Evolutionary conservation across 1,140 invertebrate species (phyloP), one percentile per base, ranked within the genome.

Genomic region (Ips nitidus): DNA sequence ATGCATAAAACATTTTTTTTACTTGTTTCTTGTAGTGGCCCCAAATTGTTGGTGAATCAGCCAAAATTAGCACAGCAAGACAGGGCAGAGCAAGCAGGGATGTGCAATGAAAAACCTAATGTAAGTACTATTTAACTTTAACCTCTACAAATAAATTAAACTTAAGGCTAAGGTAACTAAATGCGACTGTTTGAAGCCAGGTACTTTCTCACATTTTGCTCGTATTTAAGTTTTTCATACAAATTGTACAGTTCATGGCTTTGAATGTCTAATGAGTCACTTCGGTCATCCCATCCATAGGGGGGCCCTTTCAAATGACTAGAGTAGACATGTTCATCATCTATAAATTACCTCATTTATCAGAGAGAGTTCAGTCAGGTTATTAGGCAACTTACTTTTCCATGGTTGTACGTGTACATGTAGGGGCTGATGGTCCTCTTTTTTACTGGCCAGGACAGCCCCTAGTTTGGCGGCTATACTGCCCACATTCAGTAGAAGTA

Each of bases 151-250:
- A 22, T 22, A 22, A 22, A 22, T 22, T 22, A 22, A 22, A 22
- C 22, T 22, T 22, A 22, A 22, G 22, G 22, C 22, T 22, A 22
- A 22, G 22, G 22, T 22, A 22, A 8, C 62, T 64, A 47, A 5
- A 41, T 52, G 4, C 52, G 22, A 2, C n/a, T 58, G 7, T 45
- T 66, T 8, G 41, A 40, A 1, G 45, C 40, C 38, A 68, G 36
- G 36, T 64, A 64, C 45, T 38, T 57, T 50, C 41, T 42, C 22
- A 64, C 3, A 50, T 41, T 42, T 22, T 64, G 42, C 42, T 70
- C 68, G n/a, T 41, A 37, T 37, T 64, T 70, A 2, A 71, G 69
- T 41, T 71, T 71, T 45, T 71, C 64, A 41, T 71, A 71, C 39
- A 71, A 47, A 56, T 71, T 71, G 63, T 71, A 71, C 36, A 71